These are phyloP conservation scores for Yponomeuta cagnagella DNA, from an alignment of 2,888 invertebrate genomes.

Conservation along the genomic window DNA sequence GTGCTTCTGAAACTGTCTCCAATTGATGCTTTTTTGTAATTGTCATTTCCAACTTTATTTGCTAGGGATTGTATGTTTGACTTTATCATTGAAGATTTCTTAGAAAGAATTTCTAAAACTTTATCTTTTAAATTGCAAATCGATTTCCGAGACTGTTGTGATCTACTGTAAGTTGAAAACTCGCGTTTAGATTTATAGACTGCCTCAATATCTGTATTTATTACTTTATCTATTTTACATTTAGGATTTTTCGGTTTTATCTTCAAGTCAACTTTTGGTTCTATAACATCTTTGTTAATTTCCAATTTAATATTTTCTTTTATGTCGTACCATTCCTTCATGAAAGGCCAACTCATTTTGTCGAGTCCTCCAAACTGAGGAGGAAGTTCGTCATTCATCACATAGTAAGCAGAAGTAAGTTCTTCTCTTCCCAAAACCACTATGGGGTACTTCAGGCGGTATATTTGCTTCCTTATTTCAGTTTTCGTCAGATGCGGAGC, in stretches of 20 bases:
- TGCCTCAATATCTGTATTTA: not conserved
- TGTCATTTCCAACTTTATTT: not conserved
- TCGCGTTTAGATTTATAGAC: not conserved
- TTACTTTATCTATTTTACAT: not conserved
- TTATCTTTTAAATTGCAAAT: conserved; percentile 40
- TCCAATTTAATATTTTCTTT: not conserved
- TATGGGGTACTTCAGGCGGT: conserved; percentile 46
- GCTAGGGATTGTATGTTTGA: not conserved
- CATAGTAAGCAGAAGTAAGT: conserved; percentile 31
- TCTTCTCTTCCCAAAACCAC: conserved; percentile 53
- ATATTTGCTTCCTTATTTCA: conserved; percentile 47
- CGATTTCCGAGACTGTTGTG: conserved; percentile 1
- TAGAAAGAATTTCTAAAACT: conserved; percentile 47
- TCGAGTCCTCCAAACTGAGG: conserved; percentile 51
- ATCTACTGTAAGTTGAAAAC: not conserved
- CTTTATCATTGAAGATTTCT: conserved; percentile 31
- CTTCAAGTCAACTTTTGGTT: conserved; percentile 10
- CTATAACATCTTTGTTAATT: not conserved
- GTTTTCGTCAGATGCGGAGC: conserved; percentile 37
- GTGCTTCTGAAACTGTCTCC: not conserved
- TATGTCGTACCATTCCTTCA: conserved; percentile 41
- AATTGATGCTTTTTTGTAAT: not conserved
- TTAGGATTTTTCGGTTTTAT: not conserved
- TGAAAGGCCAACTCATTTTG: conserved; percentile 57
- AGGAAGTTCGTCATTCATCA: conserved; percentile 33